Base-by-base conservation (phyloP, 2,888 invertebrate species). In the Tiphia femorata region DNA sequence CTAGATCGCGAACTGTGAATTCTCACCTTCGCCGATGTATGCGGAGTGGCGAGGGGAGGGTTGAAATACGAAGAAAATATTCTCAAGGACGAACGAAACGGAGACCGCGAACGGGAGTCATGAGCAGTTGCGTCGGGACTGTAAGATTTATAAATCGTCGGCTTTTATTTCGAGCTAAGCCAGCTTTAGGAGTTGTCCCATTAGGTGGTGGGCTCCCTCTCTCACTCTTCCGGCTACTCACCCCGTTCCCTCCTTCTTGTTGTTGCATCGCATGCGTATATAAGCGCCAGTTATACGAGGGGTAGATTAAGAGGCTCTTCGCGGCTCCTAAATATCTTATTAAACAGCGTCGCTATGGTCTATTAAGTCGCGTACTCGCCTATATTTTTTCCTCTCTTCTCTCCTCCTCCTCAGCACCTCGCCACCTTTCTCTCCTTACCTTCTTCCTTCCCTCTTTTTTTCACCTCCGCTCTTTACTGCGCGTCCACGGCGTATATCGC, bases 91-190 rank as follows among this genome's bases (percentile, higher is more conserved):
- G 44, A 51, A 19, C 20, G 43, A 30, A 33, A 37, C 27, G 55
- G 48, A 47, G 49, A 58, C 33, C 47, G 42, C 33, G 50, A 19
- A 41, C 48, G 42, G 56, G 42, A 33, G 23, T 41, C 61, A 56
- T 67, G 62, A 69, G 67, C 55, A 62, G 52, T 67, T 48, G 52
- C 50, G 20, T 52, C 58, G 63, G 52, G 62, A 64, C 63, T 57
- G 69, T 65, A 69, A 69, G 72, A 75, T 79, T 73, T 70, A 75
- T 77, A 79, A 79, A 76, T 79, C 72, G 72, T 54, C 44, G 66
- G 62, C 67, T 72, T 74, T 78, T 73, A 76, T 75, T 75, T 73
- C 65, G 66, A 70, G 72, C 72, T 73, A 73, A 78, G 74, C 70
- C 73, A 70, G 70, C 73, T 78, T 74, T 73, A 70, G 66, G 72